Evolutionary conservation across 1,140 invertebrate genomes (phyloP).

Genomic region (Amyelois transitella): DNA sequence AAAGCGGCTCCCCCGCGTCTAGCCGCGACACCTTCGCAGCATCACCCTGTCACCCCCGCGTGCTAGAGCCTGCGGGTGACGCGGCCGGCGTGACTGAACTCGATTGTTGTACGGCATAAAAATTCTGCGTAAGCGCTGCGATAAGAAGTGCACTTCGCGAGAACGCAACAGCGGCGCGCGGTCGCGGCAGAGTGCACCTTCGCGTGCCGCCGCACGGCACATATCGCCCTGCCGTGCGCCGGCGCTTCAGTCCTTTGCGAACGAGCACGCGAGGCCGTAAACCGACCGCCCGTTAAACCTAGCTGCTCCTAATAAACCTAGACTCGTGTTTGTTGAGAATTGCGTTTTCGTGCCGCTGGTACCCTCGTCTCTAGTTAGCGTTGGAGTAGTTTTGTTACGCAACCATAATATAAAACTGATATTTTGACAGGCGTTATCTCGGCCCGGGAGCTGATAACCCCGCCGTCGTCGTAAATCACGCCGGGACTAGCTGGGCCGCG

Average conservation of each 20-base stretch:
- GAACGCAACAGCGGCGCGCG: not conserved
- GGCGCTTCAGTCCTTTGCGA: not conserved
- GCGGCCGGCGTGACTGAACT: conserved; percentile 2
- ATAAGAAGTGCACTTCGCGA: conserved; percentile 8
- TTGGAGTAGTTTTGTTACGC: not conserved
- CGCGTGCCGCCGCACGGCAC: not conserved
- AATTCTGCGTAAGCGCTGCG: conserved; percentile 16
- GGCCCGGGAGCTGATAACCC: not conserved
- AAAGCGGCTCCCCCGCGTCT: conserved; percentile 33
- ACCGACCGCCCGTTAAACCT: conserved; percentile 9
- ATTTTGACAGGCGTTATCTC: conserved; percentile 3
- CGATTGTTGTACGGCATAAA: conserved; percentile 17
- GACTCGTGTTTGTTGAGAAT: conserved; percentile 23
- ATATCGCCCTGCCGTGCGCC: not conserved
- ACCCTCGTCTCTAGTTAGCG: not conserved
- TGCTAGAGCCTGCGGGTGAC: not conserved
- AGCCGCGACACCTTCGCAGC: conserved; percentile 14
- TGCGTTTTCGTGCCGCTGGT: conserved; percentile 16
- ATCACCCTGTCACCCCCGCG: not conserved
- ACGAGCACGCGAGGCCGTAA: conserved; percentile 6
- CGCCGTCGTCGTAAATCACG: not conserved
- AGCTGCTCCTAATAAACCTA: conserved; percentile 21
- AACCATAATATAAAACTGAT: not conserved
- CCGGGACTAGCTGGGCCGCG: not conserved
- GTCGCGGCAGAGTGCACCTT: not conserved